Percentiles rank a stretch among this genome's conserved stretches.
Conservation (phyloP, 2,888 invertebrate species). For the Dynastes maya region DNA sequence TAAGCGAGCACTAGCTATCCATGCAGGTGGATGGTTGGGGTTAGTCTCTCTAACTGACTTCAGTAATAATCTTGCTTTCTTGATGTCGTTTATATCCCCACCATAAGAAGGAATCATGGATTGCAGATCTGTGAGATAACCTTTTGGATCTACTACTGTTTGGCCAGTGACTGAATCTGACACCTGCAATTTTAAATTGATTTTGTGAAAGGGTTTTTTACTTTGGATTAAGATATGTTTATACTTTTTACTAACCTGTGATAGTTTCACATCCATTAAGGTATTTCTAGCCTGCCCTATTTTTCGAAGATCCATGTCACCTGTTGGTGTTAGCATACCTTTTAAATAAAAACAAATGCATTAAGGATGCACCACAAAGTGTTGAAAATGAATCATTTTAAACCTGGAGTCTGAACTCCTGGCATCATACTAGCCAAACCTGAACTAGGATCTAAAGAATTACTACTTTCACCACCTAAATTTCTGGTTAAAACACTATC, state of each 20-base stretch:
- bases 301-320: conserved; percentile 96
- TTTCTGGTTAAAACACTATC: conserved; percentile 94
- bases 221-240: no score
- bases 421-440: conserved; percentile 92
- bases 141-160: conserved; percentile 99
- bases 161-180: conserved; percentile 99
- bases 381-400: neutral
- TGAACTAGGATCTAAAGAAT: conserved; percentile 87
- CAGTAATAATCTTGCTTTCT: conserved; percentile 93
- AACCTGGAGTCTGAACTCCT: conserved; percentile 87
- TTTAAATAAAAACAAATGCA: conserved; percentile 22
- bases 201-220: no score
- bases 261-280: conserved; percentile 98
- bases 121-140: conserved; percentile 98
- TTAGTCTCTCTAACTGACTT: conserved; percentile 98
- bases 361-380: neutral
- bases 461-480: conserved; percentile 85
- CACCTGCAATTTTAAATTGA: conserved; percentile 75
- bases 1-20: conserved; percentile 98
- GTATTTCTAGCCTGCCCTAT: conserved; percentile 99
- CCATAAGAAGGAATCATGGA: conserved; percentile 99
- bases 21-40: conserved; percentile 99
- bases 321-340: conserved; percentile 88
- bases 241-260: conserved; percentile 74
- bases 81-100: conserved; percentile 98